Evolutionary conservation across 2,888 invertebrate genomes (phyloP).

Genomic region (Dolichopus griseipennis): DNA sequence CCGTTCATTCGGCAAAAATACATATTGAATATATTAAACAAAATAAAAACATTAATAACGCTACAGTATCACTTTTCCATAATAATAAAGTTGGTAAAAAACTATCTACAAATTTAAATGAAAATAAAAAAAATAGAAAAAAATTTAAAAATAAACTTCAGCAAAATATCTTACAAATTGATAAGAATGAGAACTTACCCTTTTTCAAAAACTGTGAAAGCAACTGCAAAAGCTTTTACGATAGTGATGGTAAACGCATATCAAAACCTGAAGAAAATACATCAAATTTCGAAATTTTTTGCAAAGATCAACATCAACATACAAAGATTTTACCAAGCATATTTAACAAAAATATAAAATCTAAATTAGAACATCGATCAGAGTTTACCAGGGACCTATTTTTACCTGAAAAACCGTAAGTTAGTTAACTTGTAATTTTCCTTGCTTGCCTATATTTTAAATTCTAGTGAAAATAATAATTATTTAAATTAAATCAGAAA

Average conservation of each 20-base stretch:
- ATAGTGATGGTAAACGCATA: too few relatives aligned
- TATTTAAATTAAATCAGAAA: too few relatives aligned
- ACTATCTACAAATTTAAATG: neutral
- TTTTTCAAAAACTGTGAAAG: too few relatives aligned
- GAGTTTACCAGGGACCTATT: constrained; percentile 46
- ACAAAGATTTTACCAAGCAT: neutral
- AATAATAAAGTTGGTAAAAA: neutral
- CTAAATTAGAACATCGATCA: constrained; percentile 44
- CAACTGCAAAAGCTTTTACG: too few relatives aligned
- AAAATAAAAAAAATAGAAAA: neutral
- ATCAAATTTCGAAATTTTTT: too few relatives aligned
- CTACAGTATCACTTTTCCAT: neutral
- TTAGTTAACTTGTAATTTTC: constrained; percentile 19
- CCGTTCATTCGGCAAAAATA: too few relatives aligned
- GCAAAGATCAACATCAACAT: too few relatives aligned
- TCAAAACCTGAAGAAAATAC: too few relatives aligned
- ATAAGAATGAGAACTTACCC: too few relatives aligned
- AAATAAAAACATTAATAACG: neutral
- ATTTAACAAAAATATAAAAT: constrained; percentile 32
- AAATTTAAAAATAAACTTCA: neutral
- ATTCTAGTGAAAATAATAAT: too few relatives aligned
- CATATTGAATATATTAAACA: too few relatives aligned
- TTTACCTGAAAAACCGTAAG: constrained; percentile 46
- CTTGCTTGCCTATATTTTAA: too few relatives aligned
- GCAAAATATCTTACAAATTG: neutral